Conservation (phyloP, 2,113 vertebrate species). For the Copsychus sechellarum region DNA sequence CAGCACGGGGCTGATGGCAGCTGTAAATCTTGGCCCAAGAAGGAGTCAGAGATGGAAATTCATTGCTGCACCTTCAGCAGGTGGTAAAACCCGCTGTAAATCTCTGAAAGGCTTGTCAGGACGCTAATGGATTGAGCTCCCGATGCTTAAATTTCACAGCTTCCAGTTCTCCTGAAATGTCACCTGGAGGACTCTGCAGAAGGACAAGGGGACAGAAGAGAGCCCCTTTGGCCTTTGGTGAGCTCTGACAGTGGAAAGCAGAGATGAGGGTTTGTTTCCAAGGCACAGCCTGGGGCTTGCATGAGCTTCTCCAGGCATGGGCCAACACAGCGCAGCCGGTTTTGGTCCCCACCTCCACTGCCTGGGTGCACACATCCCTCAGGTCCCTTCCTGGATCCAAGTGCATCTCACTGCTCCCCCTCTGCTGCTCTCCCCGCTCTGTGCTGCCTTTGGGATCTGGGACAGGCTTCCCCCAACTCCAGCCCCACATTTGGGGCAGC, state of each 20-base stretch:
- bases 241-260: background rate
- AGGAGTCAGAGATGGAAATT: conserved; percentile 31
- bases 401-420: fast-evolving
- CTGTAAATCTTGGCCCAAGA: conserved; percentile 35
- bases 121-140: conserved; percentile 42
- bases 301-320: fast-evolving
- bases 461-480: background rate
- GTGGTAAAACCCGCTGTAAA: conserved; percentile 57
- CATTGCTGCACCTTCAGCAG: conserved; percentile 36
- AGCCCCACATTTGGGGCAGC: background rate
- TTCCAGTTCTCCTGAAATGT: conserved; percentile 18
- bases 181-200: conserved; percentile 25
- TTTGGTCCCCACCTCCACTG: background rate
- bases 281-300: background rate
- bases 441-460: background rate
- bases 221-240: background rate
- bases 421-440: background rate
- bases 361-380: background rate
- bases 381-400: background rate
- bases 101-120: conserved; percentile 43
- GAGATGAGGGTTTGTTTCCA: fast-evolving
- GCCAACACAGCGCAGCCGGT: fast-evolving
- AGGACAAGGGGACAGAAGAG: background rate
- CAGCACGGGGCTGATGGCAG: conserved; percentile 34
- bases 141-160: conserved; percentile 24